Evolutionary conservation across 2,888 invertebrate species (phyloP).

Genomic region (Carabus problematicus): DNA sequence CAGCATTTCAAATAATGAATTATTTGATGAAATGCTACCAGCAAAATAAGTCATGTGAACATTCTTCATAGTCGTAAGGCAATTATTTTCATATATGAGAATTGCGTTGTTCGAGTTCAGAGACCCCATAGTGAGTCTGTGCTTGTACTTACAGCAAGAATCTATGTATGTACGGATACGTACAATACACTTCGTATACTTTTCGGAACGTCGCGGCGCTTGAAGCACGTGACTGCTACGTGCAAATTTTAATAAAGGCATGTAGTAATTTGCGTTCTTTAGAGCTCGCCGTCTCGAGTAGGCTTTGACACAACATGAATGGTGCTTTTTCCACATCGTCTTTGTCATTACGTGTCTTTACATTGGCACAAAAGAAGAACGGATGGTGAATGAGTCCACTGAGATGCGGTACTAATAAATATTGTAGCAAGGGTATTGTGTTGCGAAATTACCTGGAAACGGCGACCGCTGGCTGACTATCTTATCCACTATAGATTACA

Average conservation of each 20-base stretch:
- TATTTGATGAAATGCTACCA: too few species aligned
- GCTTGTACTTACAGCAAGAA: neutral
- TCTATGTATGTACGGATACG: neutral
- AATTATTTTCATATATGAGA: too few species aligned
- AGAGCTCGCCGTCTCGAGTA: slow-evolving; percentile 2
- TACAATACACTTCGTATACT: neutral
- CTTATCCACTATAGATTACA: too few species aligned
- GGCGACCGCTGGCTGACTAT: neutral
- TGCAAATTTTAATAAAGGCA: slow-evolving; percentile 30
- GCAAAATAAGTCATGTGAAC: too few species aligned
- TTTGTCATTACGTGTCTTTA: slow-evolving; percentile 23
- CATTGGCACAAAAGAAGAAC: slow-evolving; percentile 21
- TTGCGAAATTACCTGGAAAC: slow-evolving; percentile 28
- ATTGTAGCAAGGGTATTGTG: slow-evolving; percentile 26
- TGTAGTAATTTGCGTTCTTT: slow-evolving; percentile 31
- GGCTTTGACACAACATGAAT: slow-evolving; percentile 7
- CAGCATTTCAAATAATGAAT: too few species aligned
- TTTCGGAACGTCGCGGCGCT: neutral
- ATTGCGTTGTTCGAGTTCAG: too few species aligned
- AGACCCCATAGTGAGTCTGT: neutral
- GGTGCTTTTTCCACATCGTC: slow-evolving; percentile 17
- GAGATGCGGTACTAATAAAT: slow-evolving; percentile 33
- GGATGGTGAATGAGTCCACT: slow-evolving; percentile 14
- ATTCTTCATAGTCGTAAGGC: too few species aligned
- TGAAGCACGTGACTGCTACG: slow-evolving; percentile 3